A percentile compares a stretch with the other conserved stretches of the same genome.
Evolutionary conservation across 2,797 vertebrate genomes (phyloP).

Genomic region (Prionace glauca): DNA sequence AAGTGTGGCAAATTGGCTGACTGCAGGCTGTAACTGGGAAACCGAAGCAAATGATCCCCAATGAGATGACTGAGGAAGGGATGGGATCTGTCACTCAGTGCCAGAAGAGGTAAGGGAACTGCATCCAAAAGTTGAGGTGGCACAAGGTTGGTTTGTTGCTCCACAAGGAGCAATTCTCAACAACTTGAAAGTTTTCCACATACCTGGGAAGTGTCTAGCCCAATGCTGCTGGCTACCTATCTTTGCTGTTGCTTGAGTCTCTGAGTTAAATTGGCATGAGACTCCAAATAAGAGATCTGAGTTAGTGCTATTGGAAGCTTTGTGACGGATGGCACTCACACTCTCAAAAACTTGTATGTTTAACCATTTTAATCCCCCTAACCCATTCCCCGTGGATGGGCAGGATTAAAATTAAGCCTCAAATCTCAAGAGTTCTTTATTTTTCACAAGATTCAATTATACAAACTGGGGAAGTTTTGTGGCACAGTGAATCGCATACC

Average conservation of each 20-base stretch:
- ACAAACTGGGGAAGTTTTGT: no score
- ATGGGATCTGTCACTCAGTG: background rate
- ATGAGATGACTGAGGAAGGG: background rate
- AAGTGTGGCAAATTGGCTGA: background rate
- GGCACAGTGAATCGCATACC: no score
- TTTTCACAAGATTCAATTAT: background rate
- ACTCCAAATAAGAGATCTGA: background rate
- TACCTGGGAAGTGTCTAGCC: background rate
- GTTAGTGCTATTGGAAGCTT: background rate
- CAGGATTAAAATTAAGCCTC: background rate
- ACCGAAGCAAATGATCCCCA: background rate
- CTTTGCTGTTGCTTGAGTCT: background rate
- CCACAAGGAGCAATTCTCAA: background rate
- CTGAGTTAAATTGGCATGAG: background rate
- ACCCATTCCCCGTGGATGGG: background rate
- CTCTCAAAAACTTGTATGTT: background rate
- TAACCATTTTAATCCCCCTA: background rate
- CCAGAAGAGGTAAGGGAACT: background rate
- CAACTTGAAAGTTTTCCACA: background rate
- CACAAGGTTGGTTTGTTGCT: background rate
- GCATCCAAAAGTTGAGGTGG: background rate
- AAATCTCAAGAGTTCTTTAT: background rate
- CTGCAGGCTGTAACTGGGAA: background rate
- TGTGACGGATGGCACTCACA: background rate
- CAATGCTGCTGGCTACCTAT: background rate